These are phyloP conservation scores for Hirudinaria manillensis DNA, from an alignment of 2,888 invertebrate species.

Conservation along the genomic window DNA sequence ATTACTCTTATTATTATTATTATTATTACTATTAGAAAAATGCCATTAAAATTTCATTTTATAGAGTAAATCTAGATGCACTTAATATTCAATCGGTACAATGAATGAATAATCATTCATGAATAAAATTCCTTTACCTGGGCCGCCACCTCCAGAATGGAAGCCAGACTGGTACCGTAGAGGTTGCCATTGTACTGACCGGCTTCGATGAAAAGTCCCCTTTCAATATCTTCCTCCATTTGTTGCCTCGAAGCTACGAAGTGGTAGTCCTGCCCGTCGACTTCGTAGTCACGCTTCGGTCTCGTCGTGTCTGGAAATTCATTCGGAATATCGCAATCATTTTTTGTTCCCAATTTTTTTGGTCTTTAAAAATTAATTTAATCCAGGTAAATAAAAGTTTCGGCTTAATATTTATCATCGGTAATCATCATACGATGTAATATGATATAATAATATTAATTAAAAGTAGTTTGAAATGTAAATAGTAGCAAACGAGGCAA, in stretches of 20 bases:
- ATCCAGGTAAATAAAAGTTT: no score
- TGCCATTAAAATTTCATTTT: no score
- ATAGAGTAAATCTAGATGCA: no score
- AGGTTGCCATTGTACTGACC: constrained; percentile 99
- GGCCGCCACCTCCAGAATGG: constrained; percentile 90
- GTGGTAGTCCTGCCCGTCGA: constrained; percentile 96
- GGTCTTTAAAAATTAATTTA: no score
- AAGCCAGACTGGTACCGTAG: constrained; percentile 96
- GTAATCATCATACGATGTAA: no score
- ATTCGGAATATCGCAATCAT: background rate
- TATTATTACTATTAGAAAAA: no score
- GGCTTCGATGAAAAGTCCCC: constrained; percentile 97
- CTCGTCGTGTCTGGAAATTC: constrained; percentile 70
- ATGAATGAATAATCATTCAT: background rate
- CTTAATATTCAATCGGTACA: no score
- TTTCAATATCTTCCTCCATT: constrained; percentile 80
- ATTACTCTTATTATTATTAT: no score
- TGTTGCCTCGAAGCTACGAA: constrained; percentile 89
- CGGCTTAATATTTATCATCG: background rate
- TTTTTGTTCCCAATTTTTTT: no score
- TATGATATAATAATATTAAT: no score
- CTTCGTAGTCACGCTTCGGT: constrained; percentile 88
- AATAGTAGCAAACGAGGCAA: constrained; percentile 13
- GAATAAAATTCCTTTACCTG: constrained; percentile 55
- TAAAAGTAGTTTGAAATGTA: background rate